Conservation (phyloP, 2,113 vertebrate species). For the Microtus ochrogaster region DNA sequence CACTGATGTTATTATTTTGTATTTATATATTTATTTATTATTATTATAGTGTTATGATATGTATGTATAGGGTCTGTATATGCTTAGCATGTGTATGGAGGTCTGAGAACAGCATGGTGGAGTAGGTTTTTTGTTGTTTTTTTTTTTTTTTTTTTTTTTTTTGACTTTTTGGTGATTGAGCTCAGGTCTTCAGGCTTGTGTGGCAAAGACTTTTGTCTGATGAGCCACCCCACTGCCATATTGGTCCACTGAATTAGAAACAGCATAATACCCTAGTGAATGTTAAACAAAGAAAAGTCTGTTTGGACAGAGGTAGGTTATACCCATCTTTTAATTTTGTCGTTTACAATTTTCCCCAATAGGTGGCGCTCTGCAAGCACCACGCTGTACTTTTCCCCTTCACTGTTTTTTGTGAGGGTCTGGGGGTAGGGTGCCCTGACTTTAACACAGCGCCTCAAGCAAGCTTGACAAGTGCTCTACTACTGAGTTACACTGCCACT, state of each 20-base stretch:
- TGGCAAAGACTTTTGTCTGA: background rate
- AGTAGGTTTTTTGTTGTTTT: background rate
- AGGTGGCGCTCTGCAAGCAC: slow-evolving; percentile 58
- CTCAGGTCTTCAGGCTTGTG: background rate
- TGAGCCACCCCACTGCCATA: background rate
- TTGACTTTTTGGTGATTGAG: background rate
- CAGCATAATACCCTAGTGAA: slow-evolving; percentile 1
- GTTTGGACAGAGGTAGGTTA: background rate
- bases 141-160: background rate
- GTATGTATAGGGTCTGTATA: background rate
- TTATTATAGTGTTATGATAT: background rate
- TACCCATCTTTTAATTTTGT: slow-evolving; percentile 33
- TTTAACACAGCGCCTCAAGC: background rate
- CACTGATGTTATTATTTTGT: background rate
- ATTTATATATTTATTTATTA: background rate
- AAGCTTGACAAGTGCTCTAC: background rate
- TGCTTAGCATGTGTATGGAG: background rate
- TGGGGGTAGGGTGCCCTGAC: background rate
- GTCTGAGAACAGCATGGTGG: background rate
- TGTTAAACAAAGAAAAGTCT: background rate
- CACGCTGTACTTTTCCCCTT: background rate
- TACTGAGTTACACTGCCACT: no score
- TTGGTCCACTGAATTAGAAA: slow-evolving; percentile 22
- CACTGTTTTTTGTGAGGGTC: no score
- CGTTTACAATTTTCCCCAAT: slow-evolving; percentile 35